phyloP scores from a whole-genome alignment of 1,140 invertebrate species.

The Diprion similis region DNA sequence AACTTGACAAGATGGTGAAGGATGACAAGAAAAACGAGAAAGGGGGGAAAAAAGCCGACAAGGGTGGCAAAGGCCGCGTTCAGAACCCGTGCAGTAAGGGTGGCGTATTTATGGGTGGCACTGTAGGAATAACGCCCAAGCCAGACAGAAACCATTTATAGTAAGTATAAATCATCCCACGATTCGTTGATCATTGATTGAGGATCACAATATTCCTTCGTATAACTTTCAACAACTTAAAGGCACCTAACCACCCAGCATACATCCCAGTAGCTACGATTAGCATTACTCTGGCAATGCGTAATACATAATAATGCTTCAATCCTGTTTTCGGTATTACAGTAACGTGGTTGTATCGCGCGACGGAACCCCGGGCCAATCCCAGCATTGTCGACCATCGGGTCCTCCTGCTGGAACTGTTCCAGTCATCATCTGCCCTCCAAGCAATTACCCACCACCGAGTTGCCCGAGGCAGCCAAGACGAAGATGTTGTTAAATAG shows the following conservation, averaged over 20 bases:
- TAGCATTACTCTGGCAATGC: not conserved
- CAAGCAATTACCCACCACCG: conserved; percentile 17
- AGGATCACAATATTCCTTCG: too few relatives aligned
- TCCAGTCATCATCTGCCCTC: not conserved
- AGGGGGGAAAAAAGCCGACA: not conserved
- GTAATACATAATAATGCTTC: not conserved
- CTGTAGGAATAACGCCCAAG: conserved; percentile 16
- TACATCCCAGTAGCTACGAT: not conserved
- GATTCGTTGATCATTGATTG: too few relatives aligned
- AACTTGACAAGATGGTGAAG: not conserved
- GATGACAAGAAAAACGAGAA: conserved; percentile 11
- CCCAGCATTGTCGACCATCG: not conserved
- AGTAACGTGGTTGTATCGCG: conserved; percentile 22
- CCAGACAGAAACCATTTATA: conserved; percentile 18
- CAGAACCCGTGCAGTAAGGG: conserved; percentile 8
- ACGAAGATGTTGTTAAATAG: conserved; percentile 22
- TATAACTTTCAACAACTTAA: too few relatives aligned
- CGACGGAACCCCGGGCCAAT: conserved; percentile 8
- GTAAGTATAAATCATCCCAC: conserved; percentile 6
- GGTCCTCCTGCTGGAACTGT: conserved; percentile 9
- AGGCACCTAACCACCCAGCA: too few relatives aligned
- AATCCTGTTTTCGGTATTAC: conserved; percentile 9
- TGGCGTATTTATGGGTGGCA: conserved; percentile 18
- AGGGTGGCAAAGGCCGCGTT: conserved; percentile 8
- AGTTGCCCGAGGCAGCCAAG: conserved; percentile 21